phyloP scores from a whole-genome alignment of 2,113 vertebrate species.

The Eira barbara region DNA sequence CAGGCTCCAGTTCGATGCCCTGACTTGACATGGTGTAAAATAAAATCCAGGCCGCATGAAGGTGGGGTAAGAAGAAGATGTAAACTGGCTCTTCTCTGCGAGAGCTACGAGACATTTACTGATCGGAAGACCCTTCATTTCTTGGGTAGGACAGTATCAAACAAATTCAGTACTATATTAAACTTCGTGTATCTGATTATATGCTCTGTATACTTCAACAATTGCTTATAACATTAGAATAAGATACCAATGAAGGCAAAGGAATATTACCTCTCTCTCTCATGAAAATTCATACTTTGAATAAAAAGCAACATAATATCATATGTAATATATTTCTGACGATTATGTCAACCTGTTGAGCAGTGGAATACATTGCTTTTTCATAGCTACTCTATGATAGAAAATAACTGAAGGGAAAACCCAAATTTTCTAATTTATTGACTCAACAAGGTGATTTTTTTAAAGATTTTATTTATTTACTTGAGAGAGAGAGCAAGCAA shows the following conservation, averaged over 20 bases:
- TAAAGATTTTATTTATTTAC: no score
- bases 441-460: neutral
- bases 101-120: neutral
- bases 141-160: neutral
- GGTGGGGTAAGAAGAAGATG: neutral
- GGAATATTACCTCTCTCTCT: neutral
- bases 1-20: neutral
- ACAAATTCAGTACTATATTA: neutral
- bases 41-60: neutral
- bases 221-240: neutral
- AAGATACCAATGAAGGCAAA: neutral
- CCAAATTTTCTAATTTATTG: neutral
- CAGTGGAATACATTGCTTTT: neutral
- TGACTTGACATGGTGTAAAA: neutral
- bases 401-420: constrained; percentile 5
- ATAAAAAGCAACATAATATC: neutral
- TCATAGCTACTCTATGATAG: neutral
- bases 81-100: neutral
- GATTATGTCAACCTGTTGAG: neutral
- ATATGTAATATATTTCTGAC: neutral
- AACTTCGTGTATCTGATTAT: neutral
- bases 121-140: neutral
- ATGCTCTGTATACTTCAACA: neutral
- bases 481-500: no score
- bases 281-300: neutral